Conservation (phyloP, 1,140 invertebrate genomes). For the Trinorchestia longiramus region DNA sequence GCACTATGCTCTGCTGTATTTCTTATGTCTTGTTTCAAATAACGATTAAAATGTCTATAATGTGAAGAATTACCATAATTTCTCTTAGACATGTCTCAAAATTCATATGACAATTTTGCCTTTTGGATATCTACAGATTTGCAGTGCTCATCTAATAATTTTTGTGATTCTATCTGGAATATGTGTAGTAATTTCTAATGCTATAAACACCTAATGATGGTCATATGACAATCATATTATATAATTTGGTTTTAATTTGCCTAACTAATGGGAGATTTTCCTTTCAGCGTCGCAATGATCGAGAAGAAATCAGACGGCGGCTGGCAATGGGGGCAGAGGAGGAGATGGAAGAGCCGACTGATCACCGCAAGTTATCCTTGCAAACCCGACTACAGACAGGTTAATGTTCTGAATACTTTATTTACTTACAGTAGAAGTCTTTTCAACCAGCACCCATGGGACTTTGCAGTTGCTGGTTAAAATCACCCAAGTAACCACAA, state of each 20-base stretch:
- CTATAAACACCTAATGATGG: not conserved
- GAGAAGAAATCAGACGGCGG: slow-evolving; percentile 89
- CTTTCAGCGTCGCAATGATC: slow-evolving; percentile 85
- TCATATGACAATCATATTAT: not conserved
- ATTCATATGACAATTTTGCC: not conserved
- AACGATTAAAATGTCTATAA: not conserved
- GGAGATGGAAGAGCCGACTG: slow-evolving; percentile 74
- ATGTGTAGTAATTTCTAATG: not conserved
- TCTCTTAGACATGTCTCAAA: not conserved
- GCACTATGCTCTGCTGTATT: not conserved
- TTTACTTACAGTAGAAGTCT: no score
- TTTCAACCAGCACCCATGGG: no score
- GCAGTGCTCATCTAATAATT: not conserved
- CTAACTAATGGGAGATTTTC: slow-evolving; percentile 62
- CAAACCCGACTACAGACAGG: slow-evolving; percentile 88
- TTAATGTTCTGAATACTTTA: slow-evolving; percentile 69
- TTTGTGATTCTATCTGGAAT: not conserved
- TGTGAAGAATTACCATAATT: not conserved
- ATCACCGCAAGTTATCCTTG: slow-evolving; percentile 79
- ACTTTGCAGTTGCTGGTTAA: no score
- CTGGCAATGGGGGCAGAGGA: slow-evolving; percentile 87
- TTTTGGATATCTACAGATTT: not conserved
- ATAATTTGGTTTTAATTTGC: slow-evolving; percentile 61
- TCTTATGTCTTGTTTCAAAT: not conserved
- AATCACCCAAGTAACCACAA: no score